phyloP scores from a whole-genome alignment of 2,797 vertebrate genomes.

The Hemitrygon akajei region DNA sequence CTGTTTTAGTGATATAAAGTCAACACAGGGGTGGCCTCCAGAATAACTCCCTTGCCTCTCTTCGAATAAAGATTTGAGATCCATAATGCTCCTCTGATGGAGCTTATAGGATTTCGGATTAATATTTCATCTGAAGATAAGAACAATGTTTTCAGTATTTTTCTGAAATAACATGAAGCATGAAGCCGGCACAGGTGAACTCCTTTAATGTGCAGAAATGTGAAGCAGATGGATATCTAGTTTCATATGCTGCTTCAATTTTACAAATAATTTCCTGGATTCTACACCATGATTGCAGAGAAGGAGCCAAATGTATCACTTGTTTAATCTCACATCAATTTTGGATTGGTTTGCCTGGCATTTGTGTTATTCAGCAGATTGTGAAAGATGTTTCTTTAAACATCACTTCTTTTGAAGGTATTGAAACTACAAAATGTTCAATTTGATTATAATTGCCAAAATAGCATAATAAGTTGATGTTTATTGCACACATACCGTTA shows the following conservation, averaged over 20 bases:
- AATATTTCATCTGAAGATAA: background rate
- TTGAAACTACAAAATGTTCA: background rate
- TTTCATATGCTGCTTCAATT: background rate
- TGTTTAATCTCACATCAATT: background rate
- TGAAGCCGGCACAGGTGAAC: no score
- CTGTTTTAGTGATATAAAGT: background rate
- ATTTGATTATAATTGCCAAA: background rate
- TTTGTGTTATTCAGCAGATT: background rate
- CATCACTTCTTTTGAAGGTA: background rate
- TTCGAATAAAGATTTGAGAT: background rate
- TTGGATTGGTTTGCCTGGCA: background rate
- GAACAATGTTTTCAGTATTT: background rate
- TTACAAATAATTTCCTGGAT: background rate
- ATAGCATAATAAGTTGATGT: constrained; percentile 14
- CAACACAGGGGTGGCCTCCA: background rate
- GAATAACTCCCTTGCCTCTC: background rate
- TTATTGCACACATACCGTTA: background rate
- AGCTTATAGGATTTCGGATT: background rate
- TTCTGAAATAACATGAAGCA: background rate
- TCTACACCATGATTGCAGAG: background rate
- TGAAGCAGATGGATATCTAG: background rate
- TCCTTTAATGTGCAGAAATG: background rate
- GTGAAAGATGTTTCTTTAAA: background rate
- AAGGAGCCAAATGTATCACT: background rate
- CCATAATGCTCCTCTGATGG: background rate